phyloP scores from a whole-genome alignment of 2,113 vertebrate species.

The Brachyhypopomus occidentalis region DNA sequence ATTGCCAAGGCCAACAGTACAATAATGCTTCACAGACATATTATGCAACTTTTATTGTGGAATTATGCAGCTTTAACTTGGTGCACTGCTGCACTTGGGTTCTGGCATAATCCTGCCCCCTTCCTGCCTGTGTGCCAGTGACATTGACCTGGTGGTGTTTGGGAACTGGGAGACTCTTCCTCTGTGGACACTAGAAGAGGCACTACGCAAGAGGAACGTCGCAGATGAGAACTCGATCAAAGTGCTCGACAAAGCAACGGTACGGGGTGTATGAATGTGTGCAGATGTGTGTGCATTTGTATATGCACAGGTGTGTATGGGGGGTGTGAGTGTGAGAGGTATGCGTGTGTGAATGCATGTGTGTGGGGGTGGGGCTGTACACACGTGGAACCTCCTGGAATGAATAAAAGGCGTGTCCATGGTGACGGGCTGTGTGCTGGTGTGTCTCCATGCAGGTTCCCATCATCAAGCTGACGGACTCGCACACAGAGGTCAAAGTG shows the following conservation, averaged over 20 bases:
- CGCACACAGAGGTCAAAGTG: conserved; percentile 96
- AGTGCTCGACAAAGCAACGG: conserved; percentile 97
- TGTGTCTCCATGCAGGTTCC: conserved; percentile 80
- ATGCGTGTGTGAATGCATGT: too few relatives aligned
- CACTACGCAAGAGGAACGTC: conserved; percentile 90
- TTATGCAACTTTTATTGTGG: too few relatives aligned
- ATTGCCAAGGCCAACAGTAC: too few relatives aligned
- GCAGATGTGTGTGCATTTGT: conserved; percentile 64
- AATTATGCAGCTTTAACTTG: neutral
- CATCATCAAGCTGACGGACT: conserved; percentile 98
- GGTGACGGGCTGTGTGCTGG: neutral
- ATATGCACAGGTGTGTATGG: conserved; percentile 78
- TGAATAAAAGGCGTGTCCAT: neutral
- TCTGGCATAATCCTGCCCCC: neutral
- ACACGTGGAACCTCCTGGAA: neutral
- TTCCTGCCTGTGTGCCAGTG: conserved; percentile 70
- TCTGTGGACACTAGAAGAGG: conserved; percentile 96
- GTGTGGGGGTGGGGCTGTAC: too few relatives aligned
- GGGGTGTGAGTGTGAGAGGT: neutral
- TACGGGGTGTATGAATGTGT: conserved; percentile 64
- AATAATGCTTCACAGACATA: too few relatives aligned
- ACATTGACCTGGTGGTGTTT: conserved; percentile 97
- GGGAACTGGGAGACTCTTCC: conserved; percentile 96
- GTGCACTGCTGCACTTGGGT: neutral
- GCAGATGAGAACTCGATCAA: conserved; percentile 95